Base-by-base conservation (phyloP, 2,888 invertebrate species). In the Aphodius sticticus region DNA sequence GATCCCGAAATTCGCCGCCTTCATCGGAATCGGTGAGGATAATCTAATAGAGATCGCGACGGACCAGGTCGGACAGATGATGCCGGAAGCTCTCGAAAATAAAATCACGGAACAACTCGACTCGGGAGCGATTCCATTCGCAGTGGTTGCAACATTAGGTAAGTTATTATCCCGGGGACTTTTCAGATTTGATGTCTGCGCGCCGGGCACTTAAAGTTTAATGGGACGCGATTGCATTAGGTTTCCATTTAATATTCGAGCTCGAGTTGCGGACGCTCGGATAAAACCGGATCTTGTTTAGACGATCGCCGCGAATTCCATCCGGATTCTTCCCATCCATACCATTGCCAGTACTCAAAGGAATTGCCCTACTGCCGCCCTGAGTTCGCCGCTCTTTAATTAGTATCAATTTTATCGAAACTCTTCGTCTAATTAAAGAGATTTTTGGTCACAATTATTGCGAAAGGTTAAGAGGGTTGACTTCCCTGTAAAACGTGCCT, bases 21-120 rank as follows among this genome's bases (percentile, higher is more conserved):
- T 92, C 72, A 87, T 92, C 76, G 93, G 93, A 0, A 88, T 93
- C 69, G 93, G 93, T 9, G 90, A 91, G 76, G 89, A 92, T 16
- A 92, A 92, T 84, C 91, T 93, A 0, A 86, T 91, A 79, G 86
- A 88, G 26, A 87, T 93, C 16, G 82, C 86, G 80, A 90, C 90
- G 0, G 89, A 90, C 81, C 84, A 86, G 6, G 84, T 86, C n/a
- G 90, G 90, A 6, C 86, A 88, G 82, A 90, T 91, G 87, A 85
- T 87, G 76, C 82, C 87, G 6, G 81, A 82, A 14, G 85, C 88
- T 82, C 84, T 90, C 77, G 88, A 88, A 81, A 77, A 85, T 37
- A 86, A 88, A 81, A 89, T 92, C 71, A 79, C 85, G 26, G 82
- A 87, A 70, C 84, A 87, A 53, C 81, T 88, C 16, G 84, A 84